A percentile compares a stretch with the other conserved stretches of the same genome.
Evolutionary conservation across 2,113 vertebrate genomes (phyloP).

Genomic region (Tor tambroides): DNA sequence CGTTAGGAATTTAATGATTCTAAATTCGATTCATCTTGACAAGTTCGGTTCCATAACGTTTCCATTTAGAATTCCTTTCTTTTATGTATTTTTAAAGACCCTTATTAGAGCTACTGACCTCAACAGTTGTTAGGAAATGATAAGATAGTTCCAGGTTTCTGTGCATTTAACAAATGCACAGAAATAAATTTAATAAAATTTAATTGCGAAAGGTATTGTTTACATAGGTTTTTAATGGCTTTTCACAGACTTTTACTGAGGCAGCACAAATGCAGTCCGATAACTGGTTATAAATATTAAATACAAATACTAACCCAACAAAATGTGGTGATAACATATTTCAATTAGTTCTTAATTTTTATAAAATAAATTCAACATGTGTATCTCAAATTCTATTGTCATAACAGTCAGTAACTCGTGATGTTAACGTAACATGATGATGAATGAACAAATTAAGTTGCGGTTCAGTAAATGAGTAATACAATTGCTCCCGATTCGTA

Average conservation of each 20-base stretch:
- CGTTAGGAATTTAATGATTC: not conserved
- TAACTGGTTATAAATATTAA: not conserved
- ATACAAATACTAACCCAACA: not conserved
- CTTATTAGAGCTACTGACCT: not conserved
- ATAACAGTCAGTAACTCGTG: not conserved
- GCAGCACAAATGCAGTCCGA: not conserved
- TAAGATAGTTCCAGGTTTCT: not conserved
- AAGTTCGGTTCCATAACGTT: not conserved
- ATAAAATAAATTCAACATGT: not conserved
- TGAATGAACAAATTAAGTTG: not conserved
- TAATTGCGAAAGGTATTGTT: not conserved
- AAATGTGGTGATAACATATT: not conserved
- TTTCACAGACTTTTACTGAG: not conserved
- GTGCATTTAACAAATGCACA: not conserved
- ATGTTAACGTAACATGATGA: not conserved
- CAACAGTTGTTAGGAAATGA: not conserved
- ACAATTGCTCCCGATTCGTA: not conserved
- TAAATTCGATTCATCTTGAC: not conserved
- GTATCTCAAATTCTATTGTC: not conserved
- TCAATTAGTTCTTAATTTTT: not conserved
- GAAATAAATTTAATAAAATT: not conserved
- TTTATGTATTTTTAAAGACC: not conserved
- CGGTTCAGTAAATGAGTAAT: not conserved
- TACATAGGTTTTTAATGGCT: not conserved
- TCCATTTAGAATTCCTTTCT: not conserved